A percentile compares a stretch with the other conserved stretches of the same genome.
phyloP scores from a whole-genome alignment of 2,797 vertebrate genomes.

The Poeciliopsis gracilis region DNA sequence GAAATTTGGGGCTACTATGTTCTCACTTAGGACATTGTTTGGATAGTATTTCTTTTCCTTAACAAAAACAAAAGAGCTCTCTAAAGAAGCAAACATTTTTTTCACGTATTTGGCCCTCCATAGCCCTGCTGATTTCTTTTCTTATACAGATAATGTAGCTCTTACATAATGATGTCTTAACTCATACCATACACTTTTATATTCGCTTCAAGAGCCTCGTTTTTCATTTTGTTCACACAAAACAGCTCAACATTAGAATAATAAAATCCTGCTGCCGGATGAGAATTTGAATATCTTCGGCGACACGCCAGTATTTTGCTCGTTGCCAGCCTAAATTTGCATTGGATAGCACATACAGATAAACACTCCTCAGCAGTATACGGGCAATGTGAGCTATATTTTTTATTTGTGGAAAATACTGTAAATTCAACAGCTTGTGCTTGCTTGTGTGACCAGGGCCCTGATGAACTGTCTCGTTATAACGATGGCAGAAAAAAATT shows the following conservation, averaged over 20 bases:
- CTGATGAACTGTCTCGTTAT: conserved; percentile 4
- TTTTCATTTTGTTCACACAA: not conserved
- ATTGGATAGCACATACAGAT: not conserved
- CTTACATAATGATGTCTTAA: not conserved
- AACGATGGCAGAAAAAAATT: conserved; percentile 30
- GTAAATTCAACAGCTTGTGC: conserved; percentile 43
- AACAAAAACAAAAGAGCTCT: too few relatives aligned
- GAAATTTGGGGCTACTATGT: too few relatives aligned
- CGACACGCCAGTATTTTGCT: not conserved
- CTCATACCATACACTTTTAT: not conserved
- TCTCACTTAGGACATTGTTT: too few relatives aligned
- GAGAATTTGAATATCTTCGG: not conserved
- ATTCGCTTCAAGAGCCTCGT: not conserved
- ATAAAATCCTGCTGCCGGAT: not conserved
- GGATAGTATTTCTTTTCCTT: too few relatives aligned
- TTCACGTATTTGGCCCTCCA: too few relatives aligned
- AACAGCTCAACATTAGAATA: not conserved
- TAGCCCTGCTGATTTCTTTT: too few relatives aligned
- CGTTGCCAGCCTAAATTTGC: conserved; percentile 1
- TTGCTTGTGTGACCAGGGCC: conserved; percentile 25
- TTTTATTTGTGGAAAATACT: not conserved
- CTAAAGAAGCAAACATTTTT: too few relatives aligned
- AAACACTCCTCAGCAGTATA: not conserved
- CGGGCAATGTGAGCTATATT: not conserved
- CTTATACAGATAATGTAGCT: not conserved